Conservation (phyloP, 1,140 invertebrate species). For the Plutomurus gul region DNA sequence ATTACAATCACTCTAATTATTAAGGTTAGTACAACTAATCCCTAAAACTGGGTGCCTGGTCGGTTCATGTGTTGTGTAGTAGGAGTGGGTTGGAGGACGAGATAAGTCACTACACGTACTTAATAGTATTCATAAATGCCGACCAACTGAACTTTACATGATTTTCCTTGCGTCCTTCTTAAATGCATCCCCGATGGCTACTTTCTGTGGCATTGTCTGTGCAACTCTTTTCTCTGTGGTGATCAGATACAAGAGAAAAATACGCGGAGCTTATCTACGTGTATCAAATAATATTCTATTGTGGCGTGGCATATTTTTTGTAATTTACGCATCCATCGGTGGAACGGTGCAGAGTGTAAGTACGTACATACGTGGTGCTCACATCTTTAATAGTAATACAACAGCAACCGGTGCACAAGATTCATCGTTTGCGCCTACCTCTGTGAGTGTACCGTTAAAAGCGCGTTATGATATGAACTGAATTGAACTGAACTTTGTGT, state of each 20-base stretch:
- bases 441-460: slow-evolving; percentile 3
- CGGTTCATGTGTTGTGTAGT: too few relatives aligned
- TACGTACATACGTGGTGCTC: not conserved
- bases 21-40: slow-evolving; percentile 12
- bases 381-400: too few relatives aligned
- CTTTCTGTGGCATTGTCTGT: not conserved
- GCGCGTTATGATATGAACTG: slow-evolving; percentile 11
- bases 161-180: not conserved
- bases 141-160: not conserved
- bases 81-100: not conserved
- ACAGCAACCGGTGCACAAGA: not conserved
- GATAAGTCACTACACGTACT: not conserved
- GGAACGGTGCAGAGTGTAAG: not conserved
- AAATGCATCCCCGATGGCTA: slow-evolving; percentile 3
- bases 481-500: slow-evolving; percentile 1
- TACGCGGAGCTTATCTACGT: not conserved
- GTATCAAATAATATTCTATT: not conserved
- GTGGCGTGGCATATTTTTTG: not conserved
- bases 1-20: not conserved
- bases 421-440: not conserved
- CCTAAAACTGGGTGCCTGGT: not conserved
- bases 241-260: not conserved
- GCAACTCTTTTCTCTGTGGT: not conserved
- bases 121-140: slow-evolving; percentile 6
- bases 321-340: slow-evolving; percentile 2